These are phyloP conservation scores for Eucidaris tribuloides DNA, from an alignment of 35 echinoderm and acorn worm genomes.

Conservation along the genomic window DNA sequence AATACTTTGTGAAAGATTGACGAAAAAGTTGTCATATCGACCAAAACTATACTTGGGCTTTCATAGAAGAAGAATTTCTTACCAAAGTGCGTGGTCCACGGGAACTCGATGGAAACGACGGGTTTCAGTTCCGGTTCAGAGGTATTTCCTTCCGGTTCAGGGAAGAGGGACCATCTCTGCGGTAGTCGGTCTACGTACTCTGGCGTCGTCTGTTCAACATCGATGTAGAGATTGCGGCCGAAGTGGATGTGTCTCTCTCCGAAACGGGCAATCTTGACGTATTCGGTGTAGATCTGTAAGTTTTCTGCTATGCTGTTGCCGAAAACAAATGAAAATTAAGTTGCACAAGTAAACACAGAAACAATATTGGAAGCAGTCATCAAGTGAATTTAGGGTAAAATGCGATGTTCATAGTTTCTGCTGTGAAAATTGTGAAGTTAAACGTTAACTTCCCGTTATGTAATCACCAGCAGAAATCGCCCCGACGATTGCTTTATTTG, in stretches of 20 bases:
- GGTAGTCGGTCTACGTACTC: background rate
- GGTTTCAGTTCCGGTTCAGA: constrained; percentile 17
- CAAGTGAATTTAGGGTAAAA: background rate
- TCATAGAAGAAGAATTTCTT: too few relatives aligned
- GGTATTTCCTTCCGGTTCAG: background rate
- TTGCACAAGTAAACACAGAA: background rate
- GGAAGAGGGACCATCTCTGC: background rate
- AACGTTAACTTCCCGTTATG: background rate
- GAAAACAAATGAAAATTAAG: background rate
- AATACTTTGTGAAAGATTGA: too few relatives aligned
- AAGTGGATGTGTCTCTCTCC: constrained; percentile 27
- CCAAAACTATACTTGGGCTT: too few relatives aligned
- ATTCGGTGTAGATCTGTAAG: constrained; percentile 56
- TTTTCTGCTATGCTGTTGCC: constrained; percentile 65
- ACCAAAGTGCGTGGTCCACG: too few relatives aligned
- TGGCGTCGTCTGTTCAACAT: constrained; percentile 35
- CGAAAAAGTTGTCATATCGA: too few relatives aligned
- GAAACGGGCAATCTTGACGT: constrained; percentile 42
- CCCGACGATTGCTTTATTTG: background rate
- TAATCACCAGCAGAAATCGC: background rate
- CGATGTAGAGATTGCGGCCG: constrained; percentile 25
- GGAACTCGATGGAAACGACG: constrained; percentile 21
- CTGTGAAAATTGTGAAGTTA: background rate
- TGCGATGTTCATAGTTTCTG: background rate
- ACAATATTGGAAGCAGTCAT: too few relatives aligned